Percentiles rank a stretch among this genome's conserved stretches.
Conservation (phyloP, 2,113 vertebrate species). For the Hypanus sabinus region DNA sequence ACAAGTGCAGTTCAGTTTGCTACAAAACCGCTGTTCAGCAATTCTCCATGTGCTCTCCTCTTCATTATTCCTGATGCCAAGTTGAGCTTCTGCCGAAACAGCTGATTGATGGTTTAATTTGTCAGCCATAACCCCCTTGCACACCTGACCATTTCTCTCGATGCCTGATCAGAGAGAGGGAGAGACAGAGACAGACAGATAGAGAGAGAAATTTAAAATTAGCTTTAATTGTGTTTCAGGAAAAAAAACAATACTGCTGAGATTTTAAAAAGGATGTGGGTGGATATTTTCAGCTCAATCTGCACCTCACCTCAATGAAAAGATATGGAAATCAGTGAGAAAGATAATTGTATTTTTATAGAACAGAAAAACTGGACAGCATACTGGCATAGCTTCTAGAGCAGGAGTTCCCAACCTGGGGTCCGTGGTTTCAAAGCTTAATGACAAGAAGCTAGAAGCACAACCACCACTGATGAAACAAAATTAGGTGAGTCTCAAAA, state of each 20-base stretch:
- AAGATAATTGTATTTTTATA: no score
- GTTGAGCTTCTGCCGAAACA: background rate
- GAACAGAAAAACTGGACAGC: no score
- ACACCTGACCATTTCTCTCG: background rate
- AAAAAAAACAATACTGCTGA: background rate
- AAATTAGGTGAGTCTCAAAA: no score
- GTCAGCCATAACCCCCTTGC: background rate
- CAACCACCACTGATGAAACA: no score
- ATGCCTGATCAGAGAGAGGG: background rate
- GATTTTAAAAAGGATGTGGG: background rate
- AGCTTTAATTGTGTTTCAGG: background rate
- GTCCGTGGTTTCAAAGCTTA: no score
- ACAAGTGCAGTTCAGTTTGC: background rate
- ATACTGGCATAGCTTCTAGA: no score
- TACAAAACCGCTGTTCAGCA: background rate
- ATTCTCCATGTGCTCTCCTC: background rate
- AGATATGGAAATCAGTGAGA: background rate
- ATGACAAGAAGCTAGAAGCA: no score
- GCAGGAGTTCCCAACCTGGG: no score
- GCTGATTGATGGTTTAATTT: constrained; percentile 4
- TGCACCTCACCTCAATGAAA: background rate
- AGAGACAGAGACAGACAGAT: no score
- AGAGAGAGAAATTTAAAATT: background rate
- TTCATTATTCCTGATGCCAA: background rate
- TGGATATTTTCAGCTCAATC: background rate